phyloP scores from a whole-genome alignment of 2,888 invertebrate genomes.

The Spodoptera exigua region DNA sequence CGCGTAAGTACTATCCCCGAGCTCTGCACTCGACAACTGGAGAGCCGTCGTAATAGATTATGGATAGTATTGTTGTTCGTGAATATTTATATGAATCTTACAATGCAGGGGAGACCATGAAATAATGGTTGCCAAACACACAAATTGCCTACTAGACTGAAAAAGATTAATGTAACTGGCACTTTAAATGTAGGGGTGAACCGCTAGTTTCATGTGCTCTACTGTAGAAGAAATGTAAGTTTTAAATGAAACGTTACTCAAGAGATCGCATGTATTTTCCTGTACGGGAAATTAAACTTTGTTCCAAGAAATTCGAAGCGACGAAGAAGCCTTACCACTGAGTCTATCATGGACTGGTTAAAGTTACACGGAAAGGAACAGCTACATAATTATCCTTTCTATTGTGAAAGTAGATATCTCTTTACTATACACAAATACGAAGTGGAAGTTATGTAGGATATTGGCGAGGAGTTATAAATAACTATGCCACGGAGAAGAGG shows the following conservation, averaged over 20 bases:
- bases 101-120: conserved; percentile 27
- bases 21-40: conserved; percentile 38
- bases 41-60: conserved; percentile 49
- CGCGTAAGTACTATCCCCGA: conserved; percentile 43
- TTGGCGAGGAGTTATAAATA: conserved; percentile 48
- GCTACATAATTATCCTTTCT: conserved; percentile 14
- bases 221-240: conserved; percentile 23
- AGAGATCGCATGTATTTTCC: conserved; percentile 28
- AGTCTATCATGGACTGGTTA: conserved; percentile 11
- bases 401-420: conserved; percentile 18
- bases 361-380: conserved; percentile 35
- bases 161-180: conserved; percentile 46
- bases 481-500: conserved; percentile 41
- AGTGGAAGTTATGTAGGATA: conserved; percentile 30
- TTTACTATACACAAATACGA: conserved; percentile 38
- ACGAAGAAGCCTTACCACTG: conserved; percentile 47
- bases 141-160: conserved; percentile 37
- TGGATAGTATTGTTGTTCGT: conserved; percentile 17
- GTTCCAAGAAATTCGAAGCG: conserved; percentile 54
- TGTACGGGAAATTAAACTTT: conserved; percentile 58
- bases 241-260: conserved; percentile 21
- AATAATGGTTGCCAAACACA: conserved; percentile 45
- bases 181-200: conserved; percentile 27
- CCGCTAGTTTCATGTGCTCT: conserved; percentile 24
- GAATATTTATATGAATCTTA: conserved; percentile 21